A percentile compares a stretch with the other conserved stretches of the same genome.
phyloP scores from a whole-genome alignment of 2,113 vertebrate species.

The Morone chrysops region DNA sequence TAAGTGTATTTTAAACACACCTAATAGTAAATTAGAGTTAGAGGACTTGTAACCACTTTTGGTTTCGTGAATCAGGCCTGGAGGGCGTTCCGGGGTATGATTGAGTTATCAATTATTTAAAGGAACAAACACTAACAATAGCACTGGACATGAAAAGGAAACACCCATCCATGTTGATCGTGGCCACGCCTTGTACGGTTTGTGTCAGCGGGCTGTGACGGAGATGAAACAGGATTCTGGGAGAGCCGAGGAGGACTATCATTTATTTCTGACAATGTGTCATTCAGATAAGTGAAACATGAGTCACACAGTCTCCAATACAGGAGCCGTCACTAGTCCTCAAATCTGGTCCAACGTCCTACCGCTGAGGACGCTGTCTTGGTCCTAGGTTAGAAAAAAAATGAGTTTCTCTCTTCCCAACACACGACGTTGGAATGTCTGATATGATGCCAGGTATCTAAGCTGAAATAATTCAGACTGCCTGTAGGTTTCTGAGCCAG shows the following conservation, averaged over 20 bases:
- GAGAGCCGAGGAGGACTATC: conserved; percentile 43
- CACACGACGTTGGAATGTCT: neutral
- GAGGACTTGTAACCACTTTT: conserved; percentile 17
- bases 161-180: conserved; percentile 64
- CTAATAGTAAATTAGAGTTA: neutral
- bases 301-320: conserved; percentile 44
- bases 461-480: conserved; percentile 12
- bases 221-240: conserved; percentile 63
- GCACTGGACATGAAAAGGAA: conserved; percentile 55
- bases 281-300: conserved; percentile 62
- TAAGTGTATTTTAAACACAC: too few species aligned
- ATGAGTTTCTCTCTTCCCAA: neutral
- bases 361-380: neutral
- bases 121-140: conserved; percentile 72
- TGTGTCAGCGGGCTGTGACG: conserved; percentile 35
- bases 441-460: neutral
- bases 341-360: conserved; percentile 16
- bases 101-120: conserved; percentile 69
- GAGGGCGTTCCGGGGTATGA: conserved; percentile 52
- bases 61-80: conserved; percentile 42
- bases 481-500: conserved; percentile 20
- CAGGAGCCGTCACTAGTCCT: conserved; percentile 1
- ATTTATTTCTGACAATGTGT: conserved; percentile 55
- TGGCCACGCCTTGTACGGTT: conserved; percentile 59
- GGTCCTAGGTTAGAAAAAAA: neutral